Evolutionary conservation across 2,113 vertebrate species (phyloP), one percentile per base, ranked within the genome.

Genomic region (Cairina moschata): DNA sequence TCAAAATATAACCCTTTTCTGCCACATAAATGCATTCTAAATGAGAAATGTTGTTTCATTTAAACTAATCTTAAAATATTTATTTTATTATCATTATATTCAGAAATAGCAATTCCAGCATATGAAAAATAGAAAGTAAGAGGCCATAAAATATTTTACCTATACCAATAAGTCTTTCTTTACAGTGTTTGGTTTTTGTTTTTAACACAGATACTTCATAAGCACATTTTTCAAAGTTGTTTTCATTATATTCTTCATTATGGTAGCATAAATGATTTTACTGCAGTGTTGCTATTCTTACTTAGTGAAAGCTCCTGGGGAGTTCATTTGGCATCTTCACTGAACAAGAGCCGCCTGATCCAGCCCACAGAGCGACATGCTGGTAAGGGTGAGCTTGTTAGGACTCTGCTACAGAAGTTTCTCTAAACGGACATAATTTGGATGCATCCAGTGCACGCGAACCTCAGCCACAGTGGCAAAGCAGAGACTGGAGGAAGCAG

Each of bases 1-100:
- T 86, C 88, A 94, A 88, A 91, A 93, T 72, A 90, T 17, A 96
- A 80, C 34, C 42, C 2, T 86, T 85, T 90, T 40, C 60, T 84
- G 68, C 60, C 91, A 74, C 42, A 80, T 25, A 86, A 69, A 48
- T 12, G 48, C 16, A 73, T 68, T 88, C 40, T 52, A 93, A 73
- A 25, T 17, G 7, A 81, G 75, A 87, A 76, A 56, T 13, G 16
- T 4, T 2, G 67, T 69, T 73, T 77, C 9, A 34, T 59, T 83
- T 75, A 65, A 17, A 13, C 25, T 86, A 83, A 82, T 8, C 28
- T 17, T 72, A 74, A 31, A 54, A 5, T 23, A 42, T 17, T 80
- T 25, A 4, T 0, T 88, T 68, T 59, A 72, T 67, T 68, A 36
- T 34, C 48, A 52, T 56, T 72, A 56, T 11, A 74, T 13, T 25